phyloP scores from a whole-genome alignment of 2,888 invertebrate species.

The Rhyacophila evoluta region DNA sequence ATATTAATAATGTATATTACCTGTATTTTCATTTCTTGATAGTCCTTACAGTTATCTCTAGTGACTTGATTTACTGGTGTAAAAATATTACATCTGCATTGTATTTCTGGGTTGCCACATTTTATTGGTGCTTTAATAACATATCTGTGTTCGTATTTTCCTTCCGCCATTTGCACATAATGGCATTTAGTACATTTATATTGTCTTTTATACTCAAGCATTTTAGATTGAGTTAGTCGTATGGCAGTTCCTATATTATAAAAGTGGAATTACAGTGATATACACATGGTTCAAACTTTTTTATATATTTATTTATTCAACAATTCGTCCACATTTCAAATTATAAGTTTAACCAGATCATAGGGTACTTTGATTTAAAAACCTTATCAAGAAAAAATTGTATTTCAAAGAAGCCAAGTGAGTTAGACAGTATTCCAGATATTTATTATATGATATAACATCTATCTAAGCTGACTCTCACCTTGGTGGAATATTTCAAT shows the following conservation, averaged over 20 bases:
- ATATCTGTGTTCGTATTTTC: conserved; percentile 77
- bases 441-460: too few species aligned
- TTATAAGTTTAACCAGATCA: too few species aligned
- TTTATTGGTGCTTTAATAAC: conserved; percentile 69
- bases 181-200: conserved; percentile 85
- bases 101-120: conserved; percentile 69
- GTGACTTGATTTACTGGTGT: conserved; percentile 69
- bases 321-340: too few species aligned
- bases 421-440: too few species aligned
- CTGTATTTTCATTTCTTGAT: conserved; percentile 88
- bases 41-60: conserved; percentile 79
- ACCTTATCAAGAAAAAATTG: too few species aligned
- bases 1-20: conserved; percentile 61
- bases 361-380: too few species aligned
- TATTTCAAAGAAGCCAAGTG: too few species aligned
- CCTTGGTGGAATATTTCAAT: too few species aligned
- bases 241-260: conserved; percentile 78
- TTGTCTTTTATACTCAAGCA: conserved; percentile 80
- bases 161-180: conserved; percentile 74
- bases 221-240: conserved; percentile 78
- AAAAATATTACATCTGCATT: conserved; percentile 71
- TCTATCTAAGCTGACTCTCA: too few species aligned
- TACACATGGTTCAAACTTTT: too few species aligned
- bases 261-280: too few species aligned
- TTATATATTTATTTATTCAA: too few species aligned